phyloP scores from a whole-genome alignment of 2,888 invertebrate genomes.

The Graphium colonna region DNA sequence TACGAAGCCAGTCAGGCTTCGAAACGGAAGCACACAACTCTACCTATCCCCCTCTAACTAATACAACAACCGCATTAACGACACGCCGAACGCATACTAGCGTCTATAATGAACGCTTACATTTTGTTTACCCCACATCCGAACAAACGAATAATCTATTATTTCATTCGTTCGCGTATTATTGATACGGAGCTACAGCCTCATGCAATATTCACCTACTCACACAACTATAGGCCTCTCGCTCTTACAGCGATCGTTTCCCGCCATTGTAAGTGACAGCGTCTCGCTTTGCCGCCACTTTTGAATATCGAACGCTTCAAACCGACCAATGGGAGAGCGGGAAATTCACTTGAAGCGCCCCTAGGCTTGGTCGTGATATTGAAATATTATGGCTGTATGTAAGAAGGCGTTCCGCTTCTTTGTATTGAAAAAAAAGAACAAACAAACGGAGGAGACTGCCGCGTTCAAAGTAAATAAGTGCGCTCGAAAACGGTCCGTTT shows the following conservation, averaged over 20 bases:
- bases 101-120: constrained; percentile 75
- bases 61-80: constrained; percentile 27
- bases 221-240: constrained; percentile 48
- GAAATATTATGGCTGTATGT: constrained; percentile 71
- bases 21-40: constrained; percentile 35
- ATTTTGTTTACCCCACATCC: constrained; percentile 78
- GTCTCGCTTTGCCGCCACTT: constrained; percentile 45
- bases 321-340: constrained; percentile 55
- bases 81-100: constrained; percentile 44
- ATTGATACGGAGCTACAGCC: constrained; percentile 71
- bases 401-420: constrained; percentile 65
- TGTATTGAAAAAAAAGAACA: constrained; percentile 73
- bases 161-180: constrained; percentile 79
- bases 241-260: constrained; percentile 29
- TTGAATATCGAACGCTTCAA: constrained; percentile 50
- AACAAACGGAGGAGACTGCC: constrained; percentile 51
- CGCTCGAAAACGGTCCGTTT: constrained; percentile 49
- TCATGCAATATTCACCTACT: constrained; percentile 68
- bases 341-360: constrained; percentile 62
- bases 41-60: constrained; percentile 46
- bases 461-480: constrained; percentile 61
- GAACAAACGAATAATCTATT: constrained; percentile 80
- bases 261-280: constrained; percentile 19
- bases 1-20: constrained; percentile 22
- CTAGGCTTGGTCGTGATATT: constrained; percentile 66